A percentile compares a stretch with the other conserved stretches of the same genome.
phyloP scores from a whole-genome alignment of 2,797 vertebrate genomes.

The Siniperca obscura region DNA sequence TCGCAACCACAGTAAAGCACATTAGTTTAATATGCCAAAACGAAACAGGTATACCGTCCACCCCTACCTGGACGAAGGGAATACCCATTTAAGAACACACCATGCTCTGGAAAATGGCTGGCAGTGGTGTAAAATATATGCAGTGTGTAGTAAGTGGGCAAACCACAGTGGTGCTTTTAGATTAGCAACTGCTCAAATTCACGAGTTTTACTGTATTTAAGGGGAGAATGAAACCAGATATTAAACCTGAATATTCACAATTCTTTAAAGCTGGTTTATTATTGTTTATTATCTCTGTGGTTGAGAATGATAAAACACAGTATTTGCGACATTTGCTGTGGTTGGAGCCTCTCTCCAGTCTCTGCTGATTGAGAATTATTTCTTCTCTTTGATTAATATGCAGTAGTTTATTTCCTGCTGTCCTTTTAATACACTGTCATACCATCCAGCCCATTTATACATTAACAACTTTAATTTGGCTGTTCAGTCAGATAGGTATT shows the following conservation, averaged over 20 bases:
- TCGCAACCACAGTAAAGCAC: too few relatives aligned
- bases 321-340: neutral
- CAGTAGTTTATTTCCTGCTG: neutral
- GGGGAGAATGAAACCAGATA: neutral
- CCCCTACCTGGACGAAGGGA: neutral
- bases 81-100: neutral
- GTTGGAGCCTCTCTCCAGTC: neutral
- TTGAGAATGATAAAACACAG: neutral
- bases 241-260: neutral
- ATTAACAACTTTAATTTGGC: neutral
- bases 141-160: slow-evolving; percentile 1
- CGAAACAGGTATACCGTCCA: too few relatives aligned
- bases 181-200: neutral
- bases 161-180: slow-evolving; percentile 2
- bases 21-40: too few relatives aligned
- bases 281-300: neutral
- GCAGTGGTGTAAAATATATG: neutral
- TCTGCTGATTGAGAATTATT: neutral
- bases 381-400: neutral
- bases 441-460: neutral
- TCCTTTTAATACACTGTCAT: neutral
- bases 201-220: neutral
- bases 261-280: neutral
- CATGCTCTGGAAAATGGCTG: neutral
- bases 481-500: neutral